Evolutionary conservation across 2,797 vertebrate genomes (phyloP).

Genomic region (Catharus ustulatus): DNA sequence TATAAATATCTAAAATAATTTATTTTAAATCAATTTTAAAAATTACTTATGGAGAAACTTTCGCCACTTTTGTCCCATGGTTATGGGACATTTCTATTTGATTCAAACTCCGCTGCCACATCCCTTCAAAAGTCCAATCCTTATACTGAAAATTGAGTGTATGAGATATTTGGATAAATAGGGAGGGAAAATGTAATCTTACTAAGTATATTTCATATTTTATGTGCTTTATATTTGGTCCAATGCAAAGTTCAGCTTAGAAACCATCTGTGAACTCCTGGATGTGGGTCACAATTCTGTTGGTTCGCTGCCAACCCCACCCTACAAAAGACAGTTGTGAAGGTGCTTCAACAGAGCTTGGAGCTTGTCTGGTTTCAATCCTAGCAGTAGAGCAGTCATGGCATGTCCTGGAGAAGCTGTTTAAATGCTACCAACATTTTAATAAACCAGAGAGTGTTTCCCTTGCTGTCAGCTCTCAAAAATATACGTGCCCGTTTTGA

Average conservation of each 20-base stretch:
- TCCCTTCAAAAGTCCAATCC: not conserved
- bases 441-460: not conserved
- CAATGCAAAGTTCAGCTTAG: not conserved
- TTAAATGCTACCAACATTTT: not conserved
- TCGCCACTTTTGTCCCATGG: not conserved
- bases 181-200: not conserved
- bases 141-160: not conserved
- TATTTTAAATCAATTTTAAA: accelerated
- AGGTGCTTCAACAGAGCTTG: not conserved
- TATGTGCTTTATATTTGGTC: not conserved
- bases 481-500: not conserved
- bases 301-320: not conserved
- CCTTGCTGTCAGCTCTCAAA: not conserved
- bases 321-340: not conserved
- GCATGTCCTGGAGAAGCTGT: not conserved
- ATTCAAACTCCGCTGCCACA: not conserved
- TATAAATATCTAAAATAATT: not conserved
- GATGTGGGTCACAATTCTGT: not conserved
- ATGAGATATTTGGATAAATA: not conserved
- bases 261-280: not conserved
- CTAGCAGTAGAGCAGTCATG: not conserved
- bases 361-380: not conserved
- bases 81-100: not conserved
- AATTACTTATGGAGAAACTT: not conserved
- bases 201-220: not conserved